Evolutionary conservation across 1,140 invertebrate genomes (phyloP), one percentile per base, ranked within the genome.

Genomic region (Galendromus occidentalis): DNA sequence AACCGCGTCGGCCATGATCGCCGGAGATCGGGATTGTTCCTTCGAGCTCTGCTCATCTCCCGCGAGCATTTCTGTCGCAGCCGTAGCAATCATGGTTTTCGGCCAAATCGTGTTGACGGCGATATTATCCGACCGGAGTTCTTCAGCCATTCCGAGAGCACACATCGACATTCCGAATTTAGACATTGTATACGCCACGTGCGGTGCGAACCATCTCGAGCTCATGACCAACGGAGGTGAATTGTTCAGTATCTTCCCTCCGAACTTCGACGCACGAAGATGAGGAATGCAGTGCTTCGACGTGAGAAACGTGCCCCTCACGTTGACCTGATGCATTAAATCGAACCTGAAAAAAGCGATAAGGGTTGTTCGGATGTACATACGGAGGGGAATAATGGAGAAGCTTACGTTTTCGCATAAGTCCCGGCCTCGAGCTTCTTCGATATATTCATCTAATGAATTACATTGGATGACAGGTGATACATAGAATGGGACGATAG

Each of bases 121-220:
- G 69, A 99, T 86, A 63, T 85, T 84, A 66, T 85, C 80, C 7
- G 80, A 75, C 71, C 82, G 84, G 68, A 96, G 87, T 78, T 98
- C 95, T 69, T 87, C 88, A 44, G 89, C 80, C 91, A 97, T 95
- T 42, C 95, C 93, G 14, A 98, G 77, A 1, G 89, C 91, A 77
- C 92, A 97, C 89, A 98, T 91, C 0, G 91, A 95, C 95, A 99
- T 98, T 20, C 94, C 94, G 74, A 94, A 98, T 72, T 98, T 98
- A 1, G 94, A 88, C 83, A 98, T 96, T 0, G 94, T 97, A 74
- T 98, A 98, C 0, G 91, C 92, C 14, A 95, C 85, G 78, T 98
- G 88, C 71, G 86, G 82, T 65, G 83, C 81, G 74, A 98, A 98
- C 93, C 95, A 98, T 69, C 82, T 77, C 0, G 88, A 82, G 68